Conservation (phyloP, 2,888 invertebrate genomes). For the Leucophenga maculata region DNA sequence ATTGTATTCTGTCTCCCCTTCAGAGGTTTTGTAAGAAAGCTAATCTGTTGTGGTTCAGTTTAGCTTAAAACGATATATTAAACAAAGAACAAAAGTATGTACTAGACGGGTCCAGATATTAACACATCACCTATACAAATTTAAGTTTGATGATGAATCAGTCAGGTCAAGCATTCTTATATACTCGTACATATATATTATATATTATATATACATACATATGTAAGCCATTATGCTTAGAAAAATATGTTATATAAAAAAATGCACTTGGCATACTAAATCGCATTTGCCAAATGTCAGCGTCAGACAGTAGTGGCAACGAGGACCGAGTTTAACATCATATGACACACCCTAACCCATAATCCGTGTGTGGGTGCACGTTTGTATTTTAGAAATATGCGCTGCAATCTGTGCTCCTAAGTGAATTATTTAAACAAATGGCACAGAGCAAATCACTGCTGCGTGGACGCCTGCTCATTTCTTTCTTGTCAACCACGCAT, state of each 20-base stretch:
- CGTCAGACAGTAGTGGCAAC: conserved; percentile 3
- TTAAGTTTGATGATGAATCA: too few species aligned
- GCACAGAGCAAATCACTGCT: conserved; percentile 19
- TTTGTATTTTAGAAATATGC: conserved; percentile 19
- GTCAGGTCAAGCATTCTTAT: too few species aligned
- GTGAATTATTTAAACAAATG: conserved; percentile 50
- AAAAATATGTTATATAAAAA: conserved; percentile 38
- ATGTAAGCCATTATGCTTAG: not conserved
- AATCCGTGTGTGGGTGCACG: conserved; percentile 26
- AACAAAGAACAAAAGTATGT: too few species aligned
- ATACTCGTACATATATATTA: too few species aligned
- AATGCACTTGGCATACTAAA: conserved; percentile 46
- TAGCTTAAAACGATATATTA: too few species aligned
- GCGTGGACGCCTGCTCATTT: not conserved
- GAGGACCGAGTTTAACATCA: not conserved
- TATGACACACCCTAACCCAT: conserved; percentile 3
- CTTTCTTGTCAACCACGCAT: conserved; percentile 24
- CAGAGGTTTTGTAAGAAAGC: too few species aligned
- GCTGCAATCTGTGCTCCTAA: conserved; percentile 28
- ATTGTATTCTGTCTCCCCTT: too few species aligned
- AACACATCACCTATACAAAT: too few species aligned
- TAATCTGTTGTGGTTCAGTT: too few species aligned
- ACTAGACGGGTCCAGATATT: too few species aligned
- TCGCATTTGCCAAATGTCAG: conserved; percentile 28
- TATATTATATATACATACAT: too few species aligned